Base-by-base conservation (phyloP, 2,113 vertebrate genomes). In the Caranx ignobilis region DNA sequence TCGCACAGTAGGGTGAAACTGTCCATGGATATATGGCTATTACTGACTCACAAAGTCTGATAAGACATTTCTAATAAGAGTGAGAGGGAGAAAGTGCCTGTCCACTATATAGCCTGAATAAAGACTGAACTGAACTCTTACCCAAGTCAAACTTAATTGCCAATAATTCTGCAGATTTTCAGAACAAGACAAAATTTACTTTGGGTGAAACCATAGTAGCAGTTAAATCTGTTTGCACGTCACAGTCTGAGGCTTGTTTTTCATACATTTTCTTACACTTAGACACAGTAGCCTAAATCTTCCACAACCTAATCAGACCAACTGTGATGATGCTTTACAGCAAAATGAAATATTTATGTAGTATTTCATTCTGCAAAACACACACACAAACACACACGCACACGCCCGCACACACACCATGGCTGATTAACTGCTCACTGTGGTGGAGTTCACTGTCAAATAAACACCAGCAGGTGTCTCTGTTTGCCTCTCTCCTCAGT, bases 401-500 rank as follows among this genome's bases (percentile, higher is more conserved):
- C 67, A 52, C 19, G 11, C 60, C 7, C 21, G 21, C 16, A 55
- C 9, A 68, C 65, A 55, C 43, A 34, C 6, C 21, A 72, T 39
- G 45, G 70, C 73, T 81, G 66, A 61, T 88, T 74, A 74, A 52
- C 11, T 71, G 70, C 77, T 71, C 48, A 74, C 12, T 73, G 67
- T 47, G 19, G 50, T 77, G 50, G n/a, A 34, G 35, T 47, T 35
- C 75, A 89, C n/a, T 77, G 48, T 34, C 41, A 56, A 19, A 39
- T 66, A 60, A 37, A 1, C 18, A 84, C 91, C 91, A 91, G 88
- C 87, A 93, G 91, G 86, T 86, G 91, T 85, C 91, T 70, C 88
- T 82, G 80, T 78, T 75, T 52, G 11, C 50, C 76, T 73, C 61
- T 76, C 52, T 71, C 50, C 43, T 79, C 39, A 6, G 15, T 48